Evolutionary conservation across 2,888 invertebrate genomes (phyloP).

Genomic region (Ornithoptera alexandrae): DNA sequence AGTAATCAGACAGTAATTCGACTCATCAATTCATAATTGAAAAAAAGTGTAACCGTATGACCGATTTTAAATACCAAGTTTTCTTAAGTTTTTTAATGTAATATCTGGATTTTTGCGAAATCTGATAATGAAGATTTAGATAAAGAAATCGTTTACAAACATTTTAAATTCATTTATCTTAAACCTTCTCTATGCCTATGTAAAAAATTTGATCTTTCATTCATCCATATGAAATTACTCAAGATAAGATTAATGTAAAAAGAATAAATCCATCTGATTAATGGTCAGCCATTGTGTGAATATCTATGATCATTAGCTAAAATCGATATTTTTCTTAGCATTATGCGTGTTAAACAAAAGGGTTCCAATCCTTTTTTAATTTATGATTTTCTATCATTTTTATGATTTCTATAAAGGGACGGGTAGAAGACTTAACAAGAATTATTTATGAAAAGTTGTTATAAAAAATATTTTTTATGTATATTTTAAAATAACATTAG

Average conservation of each 20-base stretch:
- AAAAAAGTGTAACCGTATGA: not conserved
- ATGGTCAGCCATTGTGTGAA: conserved; percentile 8
- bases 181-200: not conserved
- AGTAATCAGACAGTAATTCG: not conserved
- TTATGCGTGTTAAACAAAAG: not conserved
- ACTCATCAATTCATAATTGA: not conserved
- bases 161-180: conserved; percentile 9
- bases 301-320: not conserved
- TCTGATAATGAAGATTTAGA: not conserved
- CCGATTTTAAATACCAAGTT: not conserved
- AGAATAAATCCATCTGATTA: conserved; percentile 20
- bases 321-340: not conserved
- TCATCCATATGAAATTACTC: conserved; percentile 11
- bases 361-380: too few relatives aligned
- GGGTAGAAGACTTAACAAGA: too few relatives aligned
- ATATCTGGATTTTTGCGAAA: not conserved
- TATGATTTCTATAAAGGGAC: too few relatives aligned
- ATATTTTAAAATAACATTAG: not conserved
- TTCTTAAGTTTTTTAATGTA: not conserved
- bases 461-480: not conserved
- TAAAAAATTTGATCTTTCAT: conserved; percentile 1
- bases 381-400: too few relatives aligned
- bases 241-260: conserved; percentile 14
- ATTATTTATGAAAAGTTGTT: too few relatives aligned
- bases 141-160: not conserved